Base-by-base conservation (phyloP, 1,140 invertebrate genomes). In the Bombus sylvicola region DNA sequence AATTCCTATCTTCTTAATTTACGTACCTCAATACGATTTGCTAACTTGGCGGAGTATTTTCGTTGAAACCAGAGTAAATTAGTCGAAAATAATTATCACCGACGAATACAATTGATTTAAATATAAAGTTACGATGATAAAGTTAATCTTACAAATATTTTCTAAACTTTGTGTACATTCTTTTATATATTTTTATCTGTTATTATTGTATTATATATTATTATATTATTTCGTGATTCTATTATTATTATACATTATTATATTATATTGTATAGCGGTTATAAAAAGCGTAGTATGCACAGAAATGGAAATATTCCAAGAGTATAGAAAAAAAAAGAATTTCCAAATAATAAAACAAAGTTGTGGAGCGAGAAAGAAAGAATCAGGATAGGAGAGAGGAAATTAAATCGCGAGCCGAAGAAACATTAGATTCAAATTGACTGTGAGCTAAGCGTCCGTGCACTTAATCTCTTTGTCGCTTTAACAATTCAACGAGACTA, bases 401-500 rank as follows among this genome's bases (percentile, higher is more conserved):
- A 81, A 73, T 81, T 53, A 81, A 81, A 57, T 41, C 47, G 62
- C 76, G 86, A 75, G 69, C 25, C 47, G 59, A 62, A 83, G 68
- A 43, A 47, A 62, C 66, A 43, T 64, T n/a, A 43, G 28, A 78
- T 79, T 76, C 66, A 43, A 84, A 79, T 84, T 79, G 75, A 71
- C 75, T 71, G 62, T 28, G 37, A 53, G 75, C 39, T 83, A 57
- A 83, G 57, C 75, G 82, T 53, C 22, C 43, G 9, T 18, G 73
- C 41, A 28, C 34, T 76, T 76, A 76, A 83, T 83, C 62, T 66
- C 72, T 83, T 76, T 66, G 81, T 66, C 81, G 59, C 81, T 72
- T 83, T 82, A 66, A 75, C 72, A 53, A 83, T 83, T 75, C n/a
- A 64, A 43, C 13, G 71, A 41, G 53, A 43, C 69, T 28, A 64